Evolutionary conservation across 2,888 invertebrate genomes (phyloP), one percentile per base, ranked within the genome.

Genomic region (Boloria selene): DNA sequence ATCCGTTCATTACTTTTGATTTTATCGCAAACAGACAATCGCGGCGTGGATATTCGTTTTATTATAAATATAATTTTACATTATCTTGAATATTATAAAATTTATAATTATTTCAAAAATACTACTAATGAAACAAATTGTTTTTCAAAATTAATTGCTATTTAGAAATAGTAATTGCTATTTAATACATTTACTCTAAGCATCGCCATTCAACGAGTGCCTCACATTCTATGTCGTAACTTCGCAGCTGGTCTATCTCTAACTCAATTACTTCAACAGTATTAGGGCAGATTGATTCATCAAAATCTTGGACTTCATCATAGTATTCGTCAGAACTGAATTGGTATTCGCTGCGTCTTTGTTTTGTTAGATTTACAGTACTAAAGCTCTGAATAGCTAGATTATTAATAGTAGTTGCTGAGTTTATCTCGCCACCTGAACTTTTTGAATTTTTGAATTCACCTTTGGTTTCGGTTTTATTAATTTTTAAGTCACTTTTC

Each of bases 241-340:
- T 75, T 26, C 83, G 78, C 3, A 90, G 47, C 63, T 83, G 76
- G 16, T 86, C 87, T 10, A 83, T 55, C 49, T 89, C 78, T 45
- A 90, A 68, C 0, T 44, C 56, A 22, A 90, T 79, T 2, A 81
- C 76, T 2, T 85, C 80, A 0, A 90, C 80, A 0, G 63, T 75
- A 2, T 80, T 77, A 0, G 86, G 84, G 65, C 90, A 90, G 1
- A 61, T 0, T 0, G 58, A 4, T 0, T 17, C 47, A 13, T 82
- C 76, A 53, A 89, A 87, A 2, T 79, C 79, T 0, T 71, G 61
- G 0, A 69, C 54, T 3, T 89, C 88, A 14, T 88, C 90, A 50
- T 89, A 87, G 68, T 90, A 90, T 68, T 90, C 90, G 0, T 78
- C 68, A 0, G 88, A 86, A 65, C 87, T 87, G 49, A 88, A 88